Conservation (phyloP, 1,140 invertebrate genomes). For the Coptotermes formosanus region DNA sequence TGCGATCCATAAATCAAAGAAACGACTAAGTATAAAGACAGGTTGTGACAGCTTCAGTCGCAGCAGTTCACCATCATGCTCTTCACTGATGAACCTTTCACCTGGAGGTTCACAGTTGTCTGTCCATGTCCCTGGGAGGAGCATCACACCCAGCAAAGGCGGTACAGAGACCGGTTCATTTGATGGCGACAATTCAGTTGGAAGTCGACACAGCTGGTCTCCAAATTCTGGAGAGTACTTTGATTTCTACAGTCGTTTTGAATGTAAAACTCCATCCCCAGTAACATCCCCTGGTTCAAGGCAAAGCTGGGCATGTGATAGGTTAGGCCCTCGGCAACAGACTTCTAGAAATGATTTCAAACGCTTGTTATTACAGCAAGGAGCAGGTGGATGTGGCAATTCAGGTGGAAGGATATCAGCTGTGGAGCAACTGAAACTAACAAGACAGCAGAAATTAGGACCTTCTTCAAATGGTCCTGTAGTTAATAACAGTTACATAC, state of each 20-base stretch:
- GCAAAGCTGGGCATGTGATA: conserved; percentile 54
- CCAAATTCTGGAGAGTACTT: conserved; percentile 49
- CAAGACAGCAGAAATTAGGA: conserved; percentile 47
- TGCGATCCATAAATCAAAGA: conserved; percentile 75
- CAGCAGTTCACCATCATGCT: conserved; percentile 54
- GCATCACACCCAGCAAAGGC: conserved; percentile 36
- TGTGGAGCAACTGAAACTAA: conserved; percentile 76
- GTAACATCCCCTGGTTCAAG: conserved; percentile 40
- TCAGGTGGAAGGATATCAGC: conserved; percentile 66
- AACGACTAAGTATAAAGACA: conserved; percentile 63
- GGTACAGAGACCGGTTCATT: conserved; percentile 37
- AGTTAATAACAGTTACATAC: conserved; percentile 42
- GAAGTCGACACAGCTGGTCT: conserved; percentile 54
- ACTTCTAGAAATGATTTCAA: conserved; percentile 68
- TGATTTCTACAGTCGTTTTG: conserved; percentile 42
- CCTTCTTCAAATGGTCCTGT: conserved; percentile 21
- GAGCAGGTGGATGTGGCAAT: conserved; percentile 52
- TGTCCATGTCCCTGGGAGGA: conserved; percentile 48
- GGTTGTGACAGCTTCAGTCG: conserved; percentile 41
- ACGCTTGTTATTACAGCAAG: conserved; percentile 69
- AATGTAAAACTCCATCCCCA: conserved; percentile 39
- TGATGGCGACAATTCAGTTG: neutral
- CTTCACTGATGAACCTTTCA: conserved; percentile 52
- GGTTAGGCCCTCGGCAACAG: conserved; percentile 47
- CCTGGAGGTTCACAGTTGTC: conserved; percentile 53